Conservation (phyloP, 2,113 vertebrate species). For the Turnix velox region DNA sequence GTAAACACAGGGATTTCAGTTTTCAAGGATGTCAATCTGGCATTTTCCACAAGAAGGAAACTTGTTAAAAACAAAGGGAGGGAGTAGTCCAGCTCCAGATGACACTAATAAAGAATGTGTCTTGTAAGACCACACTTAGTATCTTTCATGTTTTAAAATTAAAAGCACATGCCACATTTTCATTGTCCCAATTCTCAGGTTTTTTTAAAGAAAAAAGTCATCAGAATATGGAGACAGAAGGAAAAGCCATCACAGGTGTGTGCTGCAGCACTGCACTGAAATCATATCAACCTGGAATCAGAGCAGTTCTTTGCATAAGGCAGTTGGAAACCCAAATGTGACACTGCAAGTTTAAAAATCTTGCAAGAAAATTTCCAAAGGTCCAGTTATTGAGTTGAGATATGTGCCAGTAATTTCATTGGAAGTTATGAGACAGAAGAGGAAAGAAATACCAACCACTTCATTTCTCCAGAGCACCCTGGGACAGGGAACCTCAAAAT, state of each 20-base stretch:
- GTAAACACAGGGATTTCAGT: conserved; percentile 26
- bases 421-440: background rate
- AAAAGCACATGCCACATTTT: background rate
- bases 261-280: background rate
- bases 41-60: background rate
- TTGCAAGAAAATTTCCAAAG: background rate
- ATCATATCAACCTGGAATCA: background rate
- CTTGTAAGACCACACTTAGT: background rate
- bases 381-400: background rate
- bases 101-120: background rate
- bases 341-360: background rate
- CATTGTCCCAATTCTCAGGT: background rate
- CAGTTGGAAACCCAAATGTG: background rate
- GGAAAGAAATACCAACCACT: background rate
- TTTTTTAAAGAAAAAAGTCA: conserved; percentile 12
- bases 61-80: background rate
- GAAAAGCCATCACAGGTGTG: background rate
- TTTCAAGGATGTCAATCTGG: conserved; percentile 18
- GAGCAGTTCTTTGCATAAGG: background rate
- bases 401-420: background rate
- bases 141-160: background rate
- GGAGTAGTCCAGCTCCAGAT: background rate
- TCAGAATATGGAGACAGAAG: background rate
- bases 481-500: background rate
- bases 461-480: background rate